These are phyloP conservation scores for Mustela lutreola DNA, from an alignment of 2,113 vertebrate genomes.

Conservation along the genomic window DNA sequence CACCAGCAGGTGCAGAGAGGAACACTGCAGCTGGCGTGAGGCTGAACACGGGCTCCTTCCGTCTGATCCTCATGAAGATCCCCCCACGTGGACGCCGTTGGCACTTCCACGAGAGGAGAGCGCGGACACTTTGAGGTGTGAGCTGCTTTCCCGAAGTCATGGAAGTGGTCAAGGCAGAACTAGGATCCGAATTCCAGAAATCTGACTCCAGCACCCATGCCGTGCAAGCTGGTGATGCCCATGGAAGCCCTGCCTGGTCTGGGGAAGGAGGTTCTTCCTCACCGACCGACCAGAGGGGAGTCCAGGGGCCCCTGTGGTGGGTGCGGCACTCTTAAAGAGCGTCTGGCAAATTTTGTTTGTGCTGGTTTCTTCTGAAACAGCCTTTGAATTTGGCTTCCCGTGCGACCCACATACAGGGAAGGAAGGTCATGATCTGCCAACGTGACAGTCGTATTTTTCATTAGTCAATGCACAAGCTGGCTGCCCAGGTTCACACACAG, in stretches of 20 bases:
- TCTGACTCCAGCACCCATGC: background rate
- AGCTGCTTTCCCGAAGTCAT: background rate
- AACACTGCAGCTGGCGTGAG: too few species aligned
- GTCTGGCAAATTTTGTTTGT: constrained; percentile 48
- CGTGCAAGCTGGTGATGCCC: background rate
- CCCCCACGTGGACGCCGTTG: background rate
- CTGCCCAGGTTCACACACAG: background rate
- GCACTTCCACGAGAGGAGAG: background rate
- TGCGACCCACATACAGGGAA: background rate
- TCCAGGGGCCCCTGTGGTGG: background rate
- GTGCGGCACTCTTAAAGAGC: background rate
- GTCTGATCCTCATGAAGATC: background rate
- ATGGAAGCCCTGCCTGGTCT: background rate
- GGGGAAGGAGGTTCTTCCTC: background rate
- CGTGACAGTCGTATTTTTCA: constrained; percentile 60
- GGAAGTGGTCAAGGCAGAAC: background rate
- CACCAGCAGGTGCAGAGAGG: background rate
- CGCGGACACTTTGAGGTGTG: background rate
- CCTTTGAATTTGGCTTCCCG: constrained; percentile 7
- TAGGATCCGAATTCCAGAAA: background rate
- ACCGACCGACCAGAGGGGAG: accelerated
- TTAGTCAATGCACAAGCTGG: constrained; percentile 60
- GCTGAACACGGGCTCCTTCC: background rate
- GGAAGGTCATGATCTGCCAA: background rate
- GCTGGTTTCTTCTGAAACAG: constrained; percentile 47